A percentile compares a stretch with the other conserved stretches of the same genome.
Evolutionary conservation across 1,140 invertebrate species (phyloP).

Genomic region (Solen grandis): DNA sequence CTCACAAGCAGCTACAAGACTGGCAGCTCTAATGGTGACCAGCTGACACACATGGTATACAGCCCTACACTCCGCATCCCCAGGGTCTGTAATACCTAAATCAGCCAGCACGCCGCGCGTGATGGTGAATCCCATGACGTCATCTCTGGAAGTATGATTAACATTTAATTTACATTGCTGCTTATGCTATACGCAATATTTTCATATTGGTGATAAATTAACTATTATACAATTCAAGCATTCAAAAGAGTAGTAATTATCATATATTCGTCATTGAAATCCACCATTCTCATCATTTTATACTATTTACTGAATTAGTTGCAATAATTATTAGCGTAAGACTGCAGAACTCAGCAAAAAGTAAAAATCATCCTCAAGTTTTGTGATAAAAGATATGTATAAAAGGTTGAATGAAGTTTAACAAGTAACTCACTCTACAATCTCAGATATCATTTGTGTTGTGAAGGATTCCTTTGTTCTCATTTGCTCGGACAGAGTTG

Average conservation of each 20-base stretch:
- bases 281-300: no score
- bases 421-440: background rate
- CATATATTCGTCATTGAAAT: no score
- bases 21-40: slow-evolving; percentile 4
- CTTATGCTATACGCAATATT: no score
- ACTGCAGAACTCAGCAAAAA: no score
- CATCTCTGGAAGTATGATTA: background rate
- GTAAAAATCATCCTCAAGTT: no score
- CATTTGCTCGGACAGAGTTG: background rate
- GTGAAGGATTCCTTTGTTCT: background rate
- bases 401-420: background rate
- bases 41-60: slow-evolving; percentile 12
- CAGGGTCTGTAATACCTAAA: background rate
- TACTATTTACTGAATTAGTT: no score
- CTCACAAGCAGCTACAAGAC: slow-evolving; percentile 23
- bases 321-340: no score
- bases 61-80: background rate
- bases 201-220: no score
- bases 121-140: no score
- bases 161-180: background rate
- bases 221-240: no score
- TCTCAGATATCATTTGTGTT: slow-evolving; percentile 4
- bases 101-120: background rate
- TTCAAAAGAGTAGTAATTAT: no score
- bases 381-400: no score